Conservation (phyloP, 2,888 invertebrate species). For the Epiblema foenella region DNA sequence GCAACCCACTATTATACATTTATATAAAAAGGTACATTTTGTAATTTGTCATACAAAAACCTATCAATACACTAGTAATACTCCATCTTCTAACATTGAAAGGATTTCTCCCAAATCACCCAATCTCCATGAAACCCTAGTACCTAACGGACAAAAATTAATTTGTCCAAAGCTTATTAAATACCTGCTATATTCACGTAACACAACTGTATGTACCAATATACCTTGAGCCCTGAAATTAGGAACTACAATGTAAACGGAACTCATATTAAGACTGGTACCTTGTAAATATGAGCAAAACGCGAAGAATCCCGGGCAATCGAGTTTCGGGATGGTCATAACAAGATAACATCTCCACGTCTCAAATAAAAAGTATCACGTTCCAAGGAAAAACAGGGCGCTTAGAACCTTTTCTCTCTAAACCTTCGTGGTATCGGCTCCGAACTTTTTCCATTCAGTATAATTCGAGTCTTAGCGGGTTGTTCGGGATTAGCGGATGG, state of each 20-base stretch:
- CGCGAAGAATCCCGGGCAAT: not conserved
- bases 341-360: not conserved
- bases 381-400: no score
- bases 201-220: not conserved
- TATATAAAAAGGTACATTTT: no score
- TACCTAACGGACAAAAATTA: not conserved
- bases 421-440: not conserved
- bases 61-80: not conserved
- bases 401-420: not conserved
- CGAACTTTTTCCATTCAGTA: slow-evolving; percentile 15
- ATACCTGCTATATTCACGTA: not conserved
- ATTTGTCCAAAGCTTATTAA: slow-evolving; percentile 8
- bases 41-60: not conserved
- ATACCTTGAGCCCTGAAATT: not conserved
- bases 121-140: not conserved
- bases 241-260: not conserved
- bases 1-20: no score
- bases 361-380: not conserved
- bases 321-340: not conserved
- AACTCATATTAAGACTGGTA: not conserved
- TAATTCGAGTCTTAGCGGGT: not conserved
- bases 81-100: not conserved
- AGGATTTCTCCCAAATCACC: not conserved
- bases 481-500: slow-evolving; percentile 8
- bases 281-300: not conserved